Percentiles rank a stretch among this genome's conserved stretches.
Conservation (phyloP, 2,888 invertebrate species). For the Machimus atricapillus region DNA sequence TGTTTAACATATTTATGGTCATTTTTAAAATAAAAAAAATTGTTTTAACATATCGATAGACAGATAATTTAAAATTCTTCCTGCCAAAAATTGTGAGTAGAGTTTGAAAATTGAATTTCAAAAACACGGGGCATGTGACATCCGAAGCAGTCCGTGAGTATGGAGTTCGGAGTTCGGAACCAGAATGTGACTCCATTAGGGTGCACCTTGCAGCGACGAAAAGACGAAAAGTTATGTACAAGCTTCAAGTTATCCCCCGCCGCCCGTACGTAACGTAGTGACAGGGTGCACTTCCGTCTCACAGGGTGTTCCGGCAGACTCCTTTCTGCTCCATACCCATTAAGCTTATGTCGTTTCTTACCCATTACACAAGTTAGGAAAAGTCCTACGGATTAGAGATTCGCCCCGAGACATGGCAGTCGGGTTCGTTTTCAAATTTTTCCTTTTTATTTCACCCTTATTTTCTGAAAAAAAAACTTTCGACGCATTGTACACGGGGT, state of each 20-base stretch:
- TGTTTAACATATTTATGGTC: not conserved
- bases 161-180: not conserved
- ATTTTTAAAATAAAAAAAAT: not conserved
- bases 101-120: conserved; percentile 16
- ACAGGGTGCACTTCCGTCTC: conserved; percentile 12
- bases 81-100: not conserved
- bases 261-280: not conserved
- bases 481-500: not conserved
- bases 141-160: not conserved
- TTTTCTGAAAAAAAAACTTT: not conserved
- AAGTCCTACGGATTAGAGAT: conserved; percentile 4
- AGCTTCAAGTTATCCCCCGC: not conserved
- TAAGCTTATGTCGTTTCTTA: conserved; percentile 28
- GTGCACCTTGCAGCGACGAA: conserved; percentile 8
- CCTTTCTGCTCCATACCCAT: not conserved
- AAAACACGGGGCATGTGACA: not conserved
- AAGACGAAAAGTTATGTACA: conserved; percentile 17
- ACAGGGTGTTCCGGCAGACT: not conserved
- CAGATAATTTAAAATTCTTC: not conserved
- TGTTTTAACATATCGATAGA: not conserved
- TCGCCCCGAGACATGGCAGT: not conserved
- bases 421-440: not conserved
- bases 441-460: not conserved
- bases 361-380: conserved; percentile 21
- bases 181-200: not conserved